Base-by-base conservation (phyloP, 2,888 invertebrate genomes). In the Acrobasis suavella region DNA sequence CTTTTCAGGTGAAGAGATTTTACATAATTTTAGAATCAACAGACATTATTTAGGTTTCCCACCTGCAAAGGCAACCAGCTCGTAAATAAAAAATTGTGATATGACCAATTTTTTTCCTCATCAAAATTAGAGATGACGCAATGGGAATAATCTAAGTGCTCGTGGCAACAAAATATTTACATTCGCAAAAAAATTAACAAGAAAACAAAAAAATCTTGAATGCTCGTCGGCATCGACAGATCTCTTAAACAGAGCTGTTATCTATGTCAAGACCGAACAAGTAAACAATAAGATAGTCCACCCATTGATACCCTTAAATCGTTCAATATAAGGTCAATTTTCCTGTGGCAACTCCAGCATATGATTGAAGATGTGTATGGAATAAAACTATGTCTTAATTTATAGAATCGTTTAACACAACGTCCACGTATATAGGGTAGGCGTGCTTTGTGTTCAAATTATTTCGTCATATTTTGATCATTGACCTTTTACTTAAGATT, bases 181-280 rank as follows among this genome's bases (percentile, higher is more conserved):
- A 32, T 32, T 32, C 32, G 8, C 32, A 32, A 32, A 32, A n/a
- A 52, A n/a, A n/a, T n/a, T n/a, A 1, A 15, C 15, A 37, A 32
- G 2, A 22, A 39, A 38, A 9, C n/a, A 9, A 50, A 38, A 59
- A 51, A 39, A 22, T 3, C 17, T 37, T 38, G 17, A 64, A 60
- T 67, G 68, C 73, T 64, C 65, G 62, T 60, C 65, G 69, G 64
- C 67, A 65, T 76, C 76, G 73, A 74, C 75, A 75, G 73, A 82
- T 83, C 82, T 81, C 67, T 71, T 68, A 78, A 78, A 76, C 75
- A 72, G 81, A 70, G 73, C 75, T 77, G 75, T 72, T 75, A 89
- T 83, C 81, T 86, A 78, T 89, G 90, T 88, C 89, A 89, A 89
- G 89, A 85, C 65, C 85, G 74, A 72, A 69, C 63, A 66, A 58